phyloP scores from a whole-genome alignment of 30 jellyfish, hydroid and myxozoan species.

The Morbakka virulenta region DNA sequence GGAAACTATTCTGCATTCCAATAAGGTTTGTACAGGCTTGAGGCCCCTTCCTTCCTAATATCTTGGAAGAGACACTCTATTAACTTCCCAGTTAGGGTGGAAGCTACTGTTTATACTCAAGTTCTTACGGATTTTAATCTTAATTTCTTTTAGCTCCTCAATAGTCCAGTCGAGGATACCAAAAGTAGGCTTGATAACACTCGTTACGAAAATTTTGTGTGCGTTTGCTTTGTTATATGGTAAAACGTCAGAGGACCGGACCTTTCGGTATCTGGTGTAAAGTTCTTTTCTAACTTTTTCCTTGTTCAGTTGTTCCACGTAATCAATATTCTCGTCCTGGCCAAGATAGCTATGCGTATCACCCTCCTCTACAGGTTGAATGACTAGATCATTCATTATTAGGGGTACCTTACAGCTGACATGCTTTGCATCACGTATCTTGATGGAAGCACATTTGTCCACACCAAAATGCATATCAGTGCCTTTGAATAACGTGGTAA shows the following conservation, averaged over 20 bases:
- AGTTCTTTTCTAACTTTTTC: no score
- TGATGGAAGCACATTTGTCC: constrained; percentile 19
- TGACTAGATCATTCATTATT: no score
- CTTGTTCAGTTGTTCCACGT: constrained; percentile 24
- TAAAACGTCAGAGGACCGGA: background rate
- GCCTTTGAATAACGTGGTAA: constrained; percentile 13
- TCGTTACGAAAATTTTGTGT: constrained; percentile 3
- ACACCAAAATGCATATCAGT: constrained; percentile 39
- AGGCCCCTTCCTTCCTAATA: no score
- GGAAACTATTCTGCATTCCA: no score
- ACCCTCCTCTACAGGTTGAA: no score
- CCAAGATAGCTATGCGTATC: constrained; percentile 14
- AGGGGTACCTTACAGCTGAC: no score
- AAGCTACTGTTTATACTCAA: constrained; percentile 7
- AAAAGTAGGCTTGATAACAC: no score
- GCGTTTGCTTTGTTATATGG: constrained; percentile 34
- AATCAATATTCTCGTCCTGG: constrained; percentile 18
- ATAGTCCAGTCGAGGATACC: constrained; percentile 35
- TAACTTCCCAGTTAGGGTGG: no score
- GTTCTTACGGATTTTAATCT: background rate
- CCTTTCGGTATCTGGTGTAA: no score
- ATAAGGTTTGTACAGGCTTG: no score
- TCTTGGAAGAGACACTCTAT: no score
- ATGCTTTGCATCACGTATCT: constrained; percentile 8
- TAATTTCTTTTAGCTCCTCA: constrained; percentile 17